phyloP scores from a whole-genome alignment of 2,888 invertebrate species.

The Endotricha flammealis region DNA sequence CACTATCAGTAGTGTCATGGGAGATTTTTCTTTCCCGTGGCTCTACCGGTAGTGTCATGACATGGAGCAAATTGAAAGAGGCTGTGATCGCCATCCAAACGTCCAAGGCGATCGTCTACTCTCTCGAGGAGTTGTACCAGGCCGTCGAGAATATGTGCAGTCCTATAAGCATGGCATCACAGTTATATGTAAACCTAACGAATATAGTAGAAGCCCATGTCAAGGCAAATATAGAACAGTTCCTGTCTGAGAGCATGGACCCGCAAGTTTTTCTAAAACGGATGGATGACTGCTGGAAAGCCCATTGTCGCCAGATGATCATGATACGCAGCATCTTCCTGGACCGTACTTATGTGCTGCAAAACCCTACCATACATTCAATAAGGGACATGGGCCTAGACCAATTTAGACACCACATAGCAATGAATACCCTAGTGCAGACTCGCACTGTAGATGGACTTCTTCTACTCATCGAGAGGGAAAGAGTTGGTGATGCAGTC shows the following conservation, averaged over 20 bases:
- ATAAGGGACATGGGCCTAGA: conserved; percentile 99
- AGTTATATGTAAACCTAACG: conserved; percentile 91
- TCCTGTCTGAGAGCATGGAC: conserved; percentile 94
- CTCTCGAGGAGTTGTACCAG: conserved; percentile 96
- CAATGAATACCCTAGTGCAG: conserved; percentile 92
- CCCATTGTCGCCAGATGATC: conserved; percentile 98
- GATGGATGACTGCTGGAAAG: conserved; percentile 97
- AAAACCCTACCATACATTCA: conserved; percentile 95
- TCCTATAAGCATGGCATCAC: conserved; percentile 92
- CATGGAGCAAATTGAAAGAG: conserved; percentile 95
- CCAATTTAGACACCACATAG: conserved; percentile 95
- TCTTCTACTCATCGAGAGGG: conserved; percentile 93
- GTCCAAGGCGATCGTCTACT: conserved; percentile 93
- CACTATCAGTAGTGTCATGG: conserved; percentile 64
- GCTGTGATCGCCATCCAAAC: conserved; percentile 98
- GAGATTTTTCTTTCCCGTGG: conserved; percentile 92
- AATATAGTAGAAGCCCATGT: conserved; percentile 93
- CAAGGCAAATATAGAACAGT: conserved; percentile 92
- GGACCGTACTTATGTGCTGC: conserved; percentile 97
- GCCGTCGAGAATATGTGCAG: conserved; percentile 99
- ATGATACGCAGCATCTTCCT: conserved; percentile 99
- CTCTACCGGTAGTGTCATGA: conserved; percentile 96
- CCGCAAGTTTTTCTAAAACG: conserved; percentile 94
- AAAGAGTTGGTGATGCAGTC: conserved; percentile 94
- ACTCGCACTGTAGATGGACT: conserved; percentile 96